Conservation (phyloP, 2,888 invertebrate genomes). For the Drosophila hawaiiensis region DNA sequence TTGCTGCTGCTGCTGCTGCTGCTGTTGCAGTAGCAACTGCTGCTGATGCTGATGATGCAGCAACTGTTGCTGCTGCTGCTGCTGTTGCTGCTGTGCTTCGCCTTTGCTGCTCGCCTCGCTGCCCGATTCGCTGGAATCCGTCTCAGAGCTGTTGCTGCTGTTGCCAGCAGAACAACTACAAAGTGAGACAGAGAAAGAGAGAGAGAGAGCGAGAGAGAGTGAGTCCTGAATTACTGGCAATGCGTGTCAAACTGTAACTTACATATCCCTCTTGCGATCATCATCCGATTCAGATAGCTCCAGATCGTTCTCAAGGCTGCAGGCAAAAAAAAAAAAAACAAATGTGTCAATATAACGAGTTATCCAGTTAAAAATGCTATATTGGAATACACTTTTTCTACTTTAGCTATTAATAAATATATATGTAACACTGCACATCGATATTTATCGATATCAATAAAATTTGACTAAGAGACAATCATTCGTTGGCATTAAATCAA, state of each 20-base stretch:
- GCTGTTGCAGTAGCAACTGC: constrained; percentile 45
- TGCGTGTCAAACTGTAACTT: constrained; percentile 34
- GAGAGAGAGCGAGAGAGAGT: not conserved
- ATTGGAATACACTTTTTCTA: not conserved
- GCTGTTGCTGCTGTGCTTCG: constrained; percentile 57
- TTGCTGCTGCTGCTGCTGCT: constrained; percentile 37
- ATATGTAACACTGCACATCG: not conserved
- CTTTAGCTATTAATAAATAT: not conserved
- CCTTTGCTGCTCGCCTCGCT: constrained; percentile 83
- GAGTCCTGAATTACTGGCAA: not conserved
- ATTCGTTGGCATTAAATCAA: too few species aligned
- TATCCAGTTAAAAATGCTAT: not conserved
- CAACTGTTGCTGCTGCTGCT: constrained; percentile 41
- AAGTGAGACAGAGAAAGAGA: not conserved
- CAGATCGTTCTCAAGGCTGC: constrained; percentile 88
- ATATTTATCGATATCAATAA: not conserved
- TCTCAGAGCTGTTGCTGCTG: constrained; percentile 86
- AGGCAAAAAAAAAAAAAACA: not conserved
- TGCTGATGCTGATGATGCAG: constrained; percentile 37
- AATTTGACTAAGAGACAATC: not conserved
- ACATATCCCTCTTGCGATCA: constrained; percentile 86
- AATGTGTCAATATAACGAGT: not conserved
- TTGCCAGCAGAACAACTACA: constrained; percentile 85
- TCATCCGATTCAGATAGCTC: constrained; percentile 93
- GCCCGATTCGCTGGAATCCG: constrained; percentile 84